Base-by-base conservation (phyloP, 2,888 invertebrate genomes). In the Ptychoptera contaminata region DNA sequence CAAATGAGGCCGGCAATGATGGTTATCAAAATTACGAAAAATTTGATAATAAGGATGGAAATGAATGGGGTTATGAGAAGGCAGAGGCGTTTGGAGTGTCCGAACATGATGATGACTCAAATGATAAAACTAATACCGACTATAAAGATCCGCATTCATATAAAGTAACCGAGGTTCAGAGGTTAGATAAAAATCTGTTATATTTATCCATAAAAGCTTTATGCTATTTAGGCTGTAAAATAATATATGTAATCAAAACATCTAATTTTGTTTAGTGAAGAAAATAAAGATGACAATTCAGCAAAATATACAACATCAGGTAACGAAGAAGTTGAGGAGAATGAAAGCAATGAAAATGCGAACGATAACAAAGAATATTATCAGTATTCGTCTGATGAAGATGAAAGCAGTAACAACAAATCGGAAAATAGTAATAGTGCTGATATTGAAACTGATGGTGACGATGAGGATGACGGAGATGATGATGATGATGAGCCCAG, bases 21-120 rank as follows among this genome's bases (percentile, higher is more conserved):
- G 46, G 42, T 11, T 46, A 46, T 40, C 34, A 42, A 36, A 23
- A 38, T 11, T 46, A 34, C 35, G 46, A 46, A 36, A 43, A 23
- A 23, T 46, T 43, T 41, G 39, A 46, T 16, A 35, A 46, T 39
- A 46, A 46, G 23, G 46, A 46, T 40, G 46, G 42, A 10, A 42
- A 46, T 43, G 29, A 39, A 1, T 46, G 43, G 35, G 46, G 46
- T 36, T 43, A 46, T 43, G 46, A 46, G 43, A 46, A 46, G 16
- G 42, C 42, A 36, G 46, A 46, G 34, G 39, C 39, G 2, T 46
- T 39, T 16, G 46, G 46, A 11, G 14, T 37, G 15, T 15, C 37
- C 10, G 23, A 31, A 15, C 37, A 37, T 8, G 43, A 29, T 14
- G 30, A 37, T 9, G 14, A 31, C 15, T 8, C 16, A 29, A 42